These are phyloP conservation scores for Drosophila picticornis DNA, from an alignment of 2,888 invertebrate species.

Conservation along the genomic window DNA sequence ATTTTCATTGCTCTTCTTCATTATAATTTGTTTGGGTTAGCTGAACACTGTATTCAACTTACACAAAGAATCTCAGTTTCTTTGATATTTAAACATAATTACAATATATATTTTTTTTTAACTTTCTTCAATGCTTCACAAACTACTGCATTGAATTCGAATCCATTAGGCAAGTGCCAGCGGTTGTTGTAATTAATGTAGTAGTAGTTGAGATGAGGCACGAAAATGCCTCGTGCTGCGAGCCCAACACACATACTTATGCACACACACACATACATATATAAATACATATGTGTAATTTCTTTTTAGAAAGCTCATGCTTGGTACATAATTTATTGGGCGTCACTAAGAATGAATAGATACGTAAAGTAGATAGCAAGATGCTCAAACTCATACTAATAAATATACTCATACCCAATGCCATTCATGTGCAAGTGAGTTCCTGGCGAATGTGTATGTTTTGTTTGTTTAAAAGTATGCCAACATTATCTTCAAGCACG, in stretches of 20 bases:
- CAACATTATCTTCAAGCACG: slow-evolving; percentile 38
- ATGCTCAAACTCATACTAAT: slow-evolving; percentile 18
- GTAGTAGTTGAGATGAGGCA: slow-evolving; percentile 5
- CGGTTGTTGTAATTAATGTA: slow-evolving; percentile 2
- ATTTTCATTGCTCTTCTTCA: background rate
- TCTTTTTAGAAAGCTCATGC: slow-evolving; percentile 73
- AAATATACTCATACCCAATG: slow-evolving; percentile 6
- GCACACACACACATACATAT: background rate
- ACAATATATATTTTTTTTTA: slow-evolving; percentile 11
- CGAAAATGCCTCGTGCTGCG: slow-evolving; percentile 15
- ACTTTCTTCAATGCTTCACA: slow-evolving; percentile 39
- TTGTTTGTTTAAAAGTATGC: slow-evolving; percentile 47
- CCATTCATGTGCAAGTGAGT: slow-evolving; percentile 21
- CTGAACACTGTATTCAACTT: background rate
- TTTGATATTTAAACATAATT: slow-evolving; percentile 8
- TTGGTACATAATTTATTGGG: slow-evolving; percentile 76
- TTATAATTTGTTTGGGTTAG: background rate
- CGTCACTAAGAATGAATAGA: slow-evolving; percentile 73
- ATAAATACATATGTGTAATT: slow-evolving; percentile 18
- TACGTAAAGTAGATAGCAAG: slow-evolving; percentile 42
- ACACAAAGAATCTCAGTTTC: slow-evolving; percentile 21
- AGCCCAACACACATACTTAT: slow-evolving; percentile 16
- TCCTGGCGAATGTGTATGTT: slow-evolving; percentile 5
- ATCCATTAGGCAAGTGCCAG: slow-evolving; percentile 30
- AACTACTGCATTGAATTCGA: slow-evolving; percentile 37